A percentile compares a stretch with the other conserved stretches of the same genome.
phyloP scores from a whole-genome alignment of 2,888 invertebrate species.

The Drosophila testacea region DNA sequence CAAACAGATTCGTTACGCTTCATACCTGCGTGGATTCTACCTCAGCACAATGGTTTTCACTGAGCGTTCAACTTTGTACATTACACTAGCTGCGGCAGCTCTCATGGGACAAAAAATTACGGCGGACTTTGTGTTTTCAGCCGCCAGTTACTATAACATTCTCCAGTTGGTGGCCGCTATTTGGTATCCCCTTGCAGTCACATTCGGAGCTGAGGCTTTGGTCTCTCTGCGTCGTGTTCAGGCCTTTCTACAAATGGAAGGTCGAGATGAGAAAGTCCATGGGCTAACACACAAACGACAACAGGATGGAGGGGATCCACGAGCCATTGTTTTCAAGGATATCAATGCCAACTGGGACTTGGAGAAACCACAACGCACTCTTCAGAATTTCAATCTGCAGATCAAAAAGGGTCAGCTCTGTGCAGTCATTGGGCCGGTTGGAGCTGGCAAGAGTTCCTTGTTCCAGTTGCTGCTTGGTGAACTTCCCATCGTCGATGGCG shows the following conservation, averaged over 20 bases:
- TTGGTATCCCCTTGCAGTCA: conserved; percentile 87
- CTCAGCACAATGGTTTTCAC: conserved; percentile 92
- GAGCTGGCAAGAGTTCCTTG: conserved; percentile 90
- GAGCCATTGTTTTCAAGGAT: conserved; percentile 84
- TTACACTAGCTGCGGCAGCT: conserved; percentile 92
- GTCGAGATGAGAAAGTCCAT: conserved; percentile 84
- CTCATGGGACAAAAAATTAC: conserved; percentile 88
- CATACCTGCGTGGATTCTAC: conserved; percentile 89
- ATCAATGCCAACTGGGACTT: conserved; percentile 86
- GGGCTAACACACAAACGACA: conserved; percentile 79
- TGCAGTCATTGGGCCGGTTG: conserved; percentile 95
- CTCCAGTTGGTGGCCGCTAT: conserved; percentile 88
- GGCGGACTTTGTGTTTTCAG: conserved; percentile 90
- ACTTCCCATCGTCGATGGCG: conserved; percentile 86
- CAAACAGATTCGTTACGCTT: conserved; percentile 87
- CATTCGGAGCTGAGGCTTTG: conserved; percentile 87
- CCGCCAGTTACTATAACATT: conserved; percentile 92
- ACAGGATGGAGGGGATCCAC: conserved; percentile 61
- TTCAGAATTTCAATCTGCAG: conserved; percentile 87
- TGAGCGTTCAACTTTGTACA: conserved; percentile 92
- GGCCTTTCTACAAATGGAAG: conserved; percentile 87
- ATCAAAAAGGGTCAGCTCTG: conserved; percentile 89
- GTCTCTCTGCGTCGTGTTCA: conserved; percentile 87
- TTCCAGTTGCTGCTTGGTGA: conserved; percentile 88
- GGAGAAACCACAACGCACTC: conserved; percentile 86